Evolutionary conservation across 2,797 vertebrate species (phyloP), one percentile per base, ranked within the genome.

Genomic region (Oreortyx pictus): DNA sequence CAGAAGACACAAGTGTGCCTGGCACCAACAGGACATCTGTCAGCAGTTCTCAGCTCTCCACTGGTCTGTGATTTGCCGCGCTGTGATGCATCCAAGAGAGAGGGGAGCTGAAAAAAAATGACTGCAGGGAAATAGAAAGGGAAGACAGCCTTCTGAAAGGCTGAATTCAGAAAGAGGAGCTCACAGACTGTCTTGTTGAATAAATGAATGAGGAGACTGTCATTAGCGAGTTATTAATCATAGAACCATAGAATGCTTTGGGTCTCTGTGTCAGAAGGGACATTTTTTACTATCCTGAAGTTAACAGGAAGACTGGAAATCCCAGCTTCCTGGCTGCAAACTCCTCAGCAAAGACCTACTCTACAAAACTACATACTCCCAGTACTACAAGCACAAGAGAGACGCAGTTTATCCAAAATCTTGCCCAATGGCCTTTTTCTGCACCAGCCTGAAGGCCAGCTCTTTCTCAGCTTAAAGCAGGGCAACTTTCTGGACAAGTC

Each of bases 31-130:
- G 96, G 49, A 82, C 89, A 15, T 97, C 97, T 22, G 46, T 95
- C 76, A 94, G 92, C 67, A 97, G 82, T 73, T 95, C 96, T 5
- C 97, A 96, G 43, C 73, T 97, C 39, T 97, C 97, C 76, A 96
- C 93, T 11, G 92, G 73, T 13, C 70, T 97, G 54, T 97, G 82
- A 95, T 33, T 64, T 79, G 24, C 46, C 5, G 1, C 16, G 20
- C 3, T 44, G n/a, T 50, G 23, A 18, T 54, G 27, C 52, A 66
- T 50, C 27, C 54, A 68, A 46, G 33, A 60, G 33, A 62, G 80
- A 90, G 52, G 7, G 37, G 14, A 73, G 11, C 17, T 75, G 41
- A 76, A 64, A 35, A 35, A 79, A 88, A 76, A 82, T 14, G 0
- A 14, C 33, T 67, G 67, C 5, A 25, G 31, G 31, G 43, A 65